Conservation (phyloP, 2,888 invertebrate genomes). For the Homarus gammarus region DNA sequence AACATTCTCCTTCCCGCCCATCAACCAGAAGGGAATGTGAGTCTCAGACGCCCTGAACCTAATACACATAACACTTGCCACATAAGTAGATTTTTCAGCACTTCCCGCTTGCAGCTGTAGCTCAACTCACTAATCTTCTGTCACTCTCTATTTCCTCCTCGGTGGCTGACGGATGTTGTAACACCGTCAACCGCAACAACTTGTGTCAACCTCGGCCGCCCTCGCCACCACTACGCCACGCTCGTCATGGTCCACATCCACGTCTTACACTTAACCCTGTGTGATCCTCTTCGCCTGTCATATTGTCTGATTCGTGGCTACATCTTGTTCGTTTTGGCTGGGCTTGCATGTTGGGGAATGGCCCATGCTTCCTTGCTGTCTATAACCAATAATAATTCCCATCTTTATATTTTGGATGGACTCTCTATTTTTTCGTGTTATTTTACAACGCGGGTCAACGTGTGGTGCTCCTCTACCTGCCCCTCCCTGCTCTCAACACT, state of each 20-base stretch:
- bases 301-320: background rate
- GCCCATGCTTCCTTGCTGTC: background rate
- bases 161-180: conserved; percentile 50
- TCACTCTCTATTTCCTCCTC: conserved; percentile 60
- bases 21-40: background rate
- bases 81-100: conserved; percentile 39
- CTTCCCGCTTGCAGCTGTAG: conserved; percentile 56
- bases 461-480: background rate
- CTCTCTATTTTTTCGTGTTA: background rate
- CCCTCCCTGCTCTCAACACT: background rate
- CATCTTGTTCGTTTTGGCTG: background rate
- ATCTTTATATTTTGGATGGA: background rate
- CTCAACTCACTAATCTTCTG: conserved; percentile 60
- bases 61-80: conserved; percentile 31
- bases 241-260: conserved; percentile 49
- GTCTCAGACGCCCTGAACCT: background rate
- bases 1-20: background rate
- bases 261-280: background rate
- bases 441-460: background rate
- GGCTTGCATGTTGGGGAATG: background rate
- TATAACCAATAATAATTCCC: background rate
- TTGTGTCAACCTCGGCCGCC: conserved; percentile 39
- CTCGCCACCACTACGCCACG: conserved; percentile 40
- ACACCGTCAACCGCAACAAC: conserved; percentile 52
- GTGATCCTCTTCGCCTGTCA: background rate